A percentile compares a stretch with the other conserved stretches of the same genome.
Conservation (phyloP, 2,888 invertebrate genomes). For the Agrochola lychnidis region DNA sequence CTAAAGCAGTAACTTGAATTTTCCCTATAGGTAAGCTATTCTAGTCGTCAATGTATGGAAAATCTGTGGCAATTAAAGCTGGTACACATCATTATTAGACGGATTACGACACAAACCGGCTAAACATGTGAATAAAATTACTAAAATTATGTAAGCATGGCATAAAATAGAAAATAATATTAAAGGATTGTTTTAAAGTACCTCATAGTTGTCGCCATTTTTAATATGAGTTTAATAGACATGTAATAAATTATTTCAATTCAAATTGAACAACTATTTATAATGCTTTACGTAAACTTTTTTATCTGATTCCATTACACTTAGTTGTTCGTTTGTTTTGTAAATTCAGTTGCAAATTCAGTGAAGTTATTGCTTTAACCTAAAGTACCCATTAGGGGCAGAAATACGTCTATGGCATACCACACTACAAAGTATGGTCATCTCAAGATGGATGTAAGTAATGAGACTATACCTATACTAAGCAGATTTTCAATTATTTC, state of each 20-base stretch:
- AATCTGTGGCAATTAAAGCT: not conserved
- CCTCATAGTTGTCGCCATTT: too few species aligned
- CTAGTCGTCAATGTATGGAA: conserved; percentile 13
- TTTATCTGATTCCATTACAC: conserved; percentile 20
- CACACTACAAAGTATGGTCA: not conserved
- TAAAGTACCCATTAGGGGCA: not conserved
- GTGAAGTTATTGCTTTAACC: not conserved
- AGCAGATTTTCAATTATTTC: not conserved
- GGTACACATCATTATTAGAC: not conserved
- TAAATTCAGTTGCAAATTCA: conserved; percentile 22
- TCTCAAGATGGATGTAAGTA: not conserved
- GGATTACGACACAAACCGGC: not conserved
- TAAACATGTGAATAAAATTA: not conserved
- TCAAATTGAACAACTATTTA: conserved; percentile 5
- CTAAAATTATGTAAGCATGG: not conserved
- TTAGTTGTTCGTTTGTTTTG: conserved; percentile 15
- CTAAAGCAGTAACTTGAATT: not conserved
- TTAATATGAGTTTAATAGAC: not conserved
- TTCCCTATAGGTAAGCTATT: not conserved
- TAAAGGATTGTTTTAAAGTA: not conserved
- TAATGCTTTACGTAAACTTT: not conserved
- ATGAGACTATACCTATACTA: not conserved
- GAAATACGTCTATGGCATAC: not conserved
- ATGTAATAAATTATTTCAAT: not conserved
- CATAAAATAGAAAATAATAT: not conserved